Percentiles rank a stretch among this genome's conserved stretches.
These are phyloP conservation scores for Clarias fuscus DNA, from an alignment of 2,797 vertebrate genomes.

Conservation along the genomic window DNA sequence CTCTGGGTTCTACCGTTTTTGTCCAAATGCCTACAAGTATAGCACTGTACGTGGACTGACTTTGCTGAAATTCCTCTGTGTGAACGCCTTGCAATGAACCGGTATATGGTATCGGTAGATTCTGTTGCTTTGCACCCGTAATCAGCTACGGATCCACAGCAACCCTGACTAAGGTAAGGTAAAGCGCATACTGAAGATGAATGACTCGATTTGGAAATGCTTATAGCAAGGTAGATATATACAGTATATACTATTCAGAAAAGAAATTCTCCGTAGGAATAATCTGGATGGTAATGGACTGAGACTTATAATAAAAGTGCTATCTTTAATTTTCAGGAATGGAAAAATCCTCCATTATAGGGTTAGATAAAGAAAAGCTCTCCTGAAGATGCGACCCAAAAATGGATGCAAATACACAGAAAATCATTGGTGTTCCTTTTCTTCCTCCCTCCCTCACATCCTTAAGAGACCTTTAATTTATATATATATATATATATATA, in stretches of 20 bases:
- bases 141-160: background rate
- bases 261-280: background rate
- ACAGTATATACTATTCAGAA: no score
- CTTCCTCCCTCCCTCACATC: background rate
- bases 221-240: background rate
- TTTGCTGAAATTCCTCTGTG: background rate
- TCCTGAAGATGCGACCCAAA: background rate
- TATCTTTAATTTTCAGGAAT: background rate
- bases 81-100: background rate
- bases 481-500: background rate
- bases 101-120: no score
- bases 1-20: background rate
- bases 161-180: background rate
- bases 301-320: background rate
- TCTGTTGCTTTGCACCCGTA: background rate
- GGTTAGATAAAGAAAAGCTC: background rate
- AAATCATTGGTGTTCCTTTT: background rate
- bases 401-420: background rate
- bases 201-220: background rate
- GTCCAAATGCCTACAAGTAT: background rate
- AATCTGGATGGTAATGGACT: background rate
- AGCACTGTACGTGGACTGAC: no score
- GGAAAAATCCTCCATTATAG: background rate
- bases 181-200: background rate
- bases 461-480: background rate